Conservation (phyloP, 2,797 vertebrate species). For the Leontopithecus rosalia region DNA sequence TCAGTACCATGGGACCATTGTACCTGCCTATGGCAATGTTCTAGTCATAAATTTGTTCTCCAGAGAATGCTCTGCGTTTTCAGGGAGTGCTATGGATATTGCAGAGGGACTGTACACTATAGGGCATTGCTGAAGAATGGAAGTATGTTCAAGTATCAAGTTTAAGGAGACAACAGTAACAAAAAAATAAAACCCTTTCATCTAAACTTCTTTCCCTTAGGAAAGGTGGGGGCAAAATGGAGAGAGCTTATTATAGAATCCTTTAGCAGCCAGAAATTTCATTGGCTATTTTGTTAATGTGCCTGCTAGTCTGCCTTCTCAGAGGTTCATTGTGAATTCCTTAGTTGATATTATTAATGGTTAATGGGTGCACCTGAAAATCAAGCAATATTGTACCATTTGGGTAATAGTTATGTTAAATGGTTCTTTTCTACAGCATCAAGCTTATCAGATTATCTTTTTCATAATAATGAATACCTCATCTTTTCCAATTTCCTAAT, state of each 20-base stretch:
- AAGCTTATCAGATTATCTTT: constrained; percentile 78
- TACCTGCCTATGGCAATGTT: background rate
- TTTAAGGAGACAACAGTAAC: background rate
- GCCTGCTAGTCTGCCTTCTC: background rate
- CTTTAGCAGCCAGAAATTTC: constrained; percentile 41
- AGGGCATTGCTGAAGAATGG: background rate
- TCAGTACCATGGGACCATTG: background rate
- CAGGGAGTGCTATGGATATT: background rate
- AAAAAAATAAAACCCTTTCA: background rate
- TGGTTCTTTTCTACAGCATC: constrained; percentile 81
- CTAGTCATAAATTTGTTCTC: constrained; percentile 26
- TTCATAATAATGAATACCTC: constrained; percentile 84
- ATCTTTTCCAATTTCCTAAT: constrained; percentile 85
- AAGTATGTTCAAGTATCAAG: background rate
- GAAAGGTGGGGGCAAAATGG: background rate
- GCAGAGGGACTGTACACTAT: background rate
- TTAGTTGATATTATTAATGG: constrained; percentile 84
- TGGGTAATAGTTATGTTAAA: constrained; percentile 80
- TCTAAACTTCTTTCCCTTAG: constrained; percentile 1
- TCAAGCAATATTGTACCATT: constrained; percentile 84
- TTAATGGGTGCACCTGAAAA: constrained; percentile 86
- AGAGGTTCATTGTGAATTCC: constrained; percentile 74
- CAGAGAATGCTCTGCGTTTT: background rate
- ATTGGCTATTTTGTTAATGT: constrained; percentile 52
- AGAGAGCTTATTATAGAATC: constrained; percentile 6